These are phyloP conservation scores for Spatulosminthurus flaviceps DNA, from an alignment of 2,888 invertebrate species.

Conservation along the genomic window DNA sequence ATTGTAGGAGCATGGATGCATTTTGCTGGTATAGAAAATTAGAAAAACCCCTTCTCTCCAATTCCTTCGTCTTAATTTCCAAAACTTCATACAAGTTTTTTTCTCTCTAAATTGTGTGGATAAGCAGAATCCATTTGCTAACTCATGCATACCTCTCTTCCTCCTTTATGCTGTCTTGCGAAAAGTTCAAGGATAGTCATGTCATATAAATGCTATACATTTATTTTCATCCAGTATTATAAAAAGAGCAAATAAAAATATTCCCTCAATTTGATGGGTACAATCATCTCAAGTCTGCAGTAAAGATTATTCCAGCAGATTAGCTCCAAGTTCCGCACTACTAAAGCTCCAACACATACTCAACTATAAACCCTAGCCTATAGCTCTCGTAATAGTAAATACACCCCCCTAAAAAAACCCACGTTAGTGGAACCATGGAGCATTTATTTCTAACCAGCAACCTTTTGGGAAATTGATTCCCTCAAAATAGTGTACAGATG, in stretches of 20 bases:
- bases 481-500: no score
- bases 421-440: background rate
- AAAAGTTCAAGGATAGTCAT: slow-evolving; percentile 34
- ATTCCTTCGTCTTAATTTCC: background rate
- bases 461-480: background rate
- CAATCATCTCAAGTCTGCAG: slow-evolving; percentile 15
- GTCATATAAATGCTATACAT: background rate
- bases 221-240: no score
- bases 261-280: slow-evolving; percentile 13
- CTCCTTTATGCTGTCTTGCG: slow-evolving; percentile 22
- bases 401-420: no score
- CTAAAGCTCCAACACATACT: background rate
- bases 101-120: background rate
- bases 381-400: no score
- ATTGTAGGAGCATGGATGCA: no score
- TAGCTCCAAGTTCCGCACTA: slow-evolving; percentile 22
- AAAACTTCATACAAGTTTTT: background rate
- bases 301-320: slow-evolving; percentile 41
- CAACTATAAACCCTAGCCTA: no score
- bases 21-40: no score
- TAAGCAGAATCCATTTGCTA: slow-evolving; percentile 22
- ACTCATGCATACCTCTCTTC: slow-evolving; percentile 3
- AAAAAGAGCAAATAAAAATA: slow-evolving; percentile 14
- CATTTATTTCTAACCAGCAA: background rate
- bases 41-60: no score